Evolutionary conservation across 2,888 invertebrate genomes (phyloP).

Genomic region (Hololepta plana): DNA sequence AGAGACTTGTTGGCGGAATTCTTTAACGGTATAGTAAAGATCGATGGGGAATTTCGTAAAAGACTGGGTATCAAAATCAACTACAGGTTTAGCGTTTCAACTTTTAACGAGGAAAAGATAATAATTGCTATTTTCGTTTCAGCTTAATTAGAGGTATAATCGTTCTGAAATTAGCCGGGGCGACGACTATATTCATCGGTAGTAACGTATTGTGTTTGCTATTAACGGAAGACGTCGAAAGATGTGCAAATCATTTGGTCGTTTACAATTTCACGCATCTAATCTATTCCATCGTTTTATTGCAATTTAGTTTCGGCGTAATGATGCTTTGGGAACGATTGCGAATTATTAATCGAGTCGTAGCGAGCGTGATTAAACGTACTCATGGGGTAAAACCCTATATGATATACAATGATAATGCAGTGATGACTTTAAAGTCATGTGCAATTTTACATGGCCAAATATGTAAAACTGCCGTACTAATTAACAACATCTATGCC

Average conservation of each 20-base stretch:
- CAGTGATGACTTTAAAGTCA: background rate
- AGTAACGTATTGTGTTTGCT: conserved; percentile 3
- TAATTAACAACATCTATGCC: conserved; percentile 6
- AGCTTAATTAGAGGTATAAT: conserved; percentile 4
- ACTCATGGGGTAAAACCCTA: background rate
- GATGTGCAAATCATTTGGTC: conserved; percentile 4
- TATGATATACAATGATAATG: background rate
- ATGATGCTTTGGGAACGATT: conserved; percentile 5
- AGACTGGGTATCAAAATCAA: conserved; percentile 1
- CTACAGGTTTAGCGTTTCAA: conserved; percentile 7
- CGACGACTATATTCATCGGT: conserved; percentile 1
- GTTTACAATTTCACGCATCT: conserved; percentile 5
- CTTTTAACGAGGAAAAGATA: background rate
- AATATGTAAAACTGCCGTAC: conserved; percentile 2
- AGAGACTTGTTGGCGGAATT: conserved; percentile 4
- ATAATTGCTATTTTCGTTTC: conserved; percentile 2
- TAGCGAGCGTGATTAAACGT: conserved; percentile 4
- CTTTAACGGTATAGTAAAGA: conserved; percentile 5
- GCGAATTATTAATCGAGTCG: conserved; percentile 3
- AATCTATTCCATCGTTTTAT: conserved; percentile 4
- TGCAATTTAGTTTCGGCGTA: conserved; percentile 5
- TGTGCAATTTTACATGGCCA: conserved; percentile 5
- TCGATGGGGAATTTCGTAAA: conserved; percentile 6
- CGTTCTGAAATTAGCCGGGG: conserved; percentile 3
- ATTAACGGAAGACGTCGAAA: conserved; percentile 3